These are phyloP conservation scores for Troides aeacus DNA, from an alignment of 2,888 invertebrate genomes.

Conservation along the genomic window DNA sequence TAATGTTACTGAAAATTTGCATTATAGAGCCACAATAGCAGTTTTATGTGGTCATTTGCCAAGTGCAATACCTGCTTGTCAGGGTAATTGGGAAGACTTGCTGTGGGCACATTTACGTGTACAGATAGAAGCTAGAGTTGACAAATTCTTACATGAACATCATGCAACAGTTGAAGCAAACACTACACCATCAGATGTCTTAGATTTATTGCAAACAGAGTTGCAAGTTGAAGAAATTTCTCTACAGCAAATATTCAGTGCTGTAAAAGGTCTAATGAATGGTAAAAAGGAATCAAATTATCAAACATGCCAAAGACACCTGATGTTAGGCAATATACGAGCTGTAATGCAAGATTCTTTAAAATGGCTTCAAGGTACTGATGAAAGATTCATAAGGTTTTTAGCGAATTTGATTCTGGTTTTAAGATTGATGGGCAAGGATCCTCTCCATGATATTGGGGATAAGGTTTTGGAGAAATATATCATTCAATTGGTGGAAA, in stretches of 20 bases:
- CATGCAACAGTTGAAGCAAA: constrained; percentile 69
- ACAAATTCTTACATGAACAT: constrained; percentile 79
- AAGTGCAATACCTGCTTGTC: constrained; percentile 86
- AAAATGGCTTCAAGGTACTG: constrained; percentile 81
- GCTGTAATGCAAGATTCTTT: constrained; percentile 86
- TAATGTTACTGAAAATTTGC: constrained; percentile 76
- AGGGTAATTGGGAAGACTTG: constrained; percentile 92
- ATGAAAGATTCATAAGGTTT: constrained; percentile 85
- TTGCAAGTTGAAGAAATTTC: constrained; percentile 62
- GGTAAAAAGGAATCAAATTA: constrained; percentile 83
- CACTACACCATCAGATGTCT: constrained; percentile 63
- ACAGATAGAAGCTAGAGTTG: constrained; percentile 91
- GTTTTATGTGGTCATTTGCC: constrained; percentile 91
- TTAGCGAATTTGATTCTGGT: constrained; percentile 92
- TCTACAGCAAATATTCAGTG: constrained; percentile 66
- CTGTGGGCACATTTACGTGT: constrained; percentile 93
- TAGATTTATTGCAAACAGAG: constrained; percentile 66
- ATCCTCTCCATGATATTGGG: constrained; percentile 84
- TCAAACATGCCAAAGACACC: constrained; percentile 89
- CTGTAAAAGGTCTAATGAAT: constrained; percentile 70
- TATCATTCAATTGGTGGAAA: constrained; percentile 84
- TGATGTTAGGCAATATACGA: constrained; percentile 91
- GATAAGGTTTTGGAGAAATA: constrained; percentile 88
- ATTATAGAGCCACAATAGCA: constrained; percentile 84
- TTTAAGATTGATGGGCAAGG: constrained; percentile 88